Percentiles rank a stretch among this genome's conserved stretches.
Evolutionary conservation across 2,888 invertebrate species (phyloP).

Genomic region (Hemistola chrysoprasaria): DNA sequence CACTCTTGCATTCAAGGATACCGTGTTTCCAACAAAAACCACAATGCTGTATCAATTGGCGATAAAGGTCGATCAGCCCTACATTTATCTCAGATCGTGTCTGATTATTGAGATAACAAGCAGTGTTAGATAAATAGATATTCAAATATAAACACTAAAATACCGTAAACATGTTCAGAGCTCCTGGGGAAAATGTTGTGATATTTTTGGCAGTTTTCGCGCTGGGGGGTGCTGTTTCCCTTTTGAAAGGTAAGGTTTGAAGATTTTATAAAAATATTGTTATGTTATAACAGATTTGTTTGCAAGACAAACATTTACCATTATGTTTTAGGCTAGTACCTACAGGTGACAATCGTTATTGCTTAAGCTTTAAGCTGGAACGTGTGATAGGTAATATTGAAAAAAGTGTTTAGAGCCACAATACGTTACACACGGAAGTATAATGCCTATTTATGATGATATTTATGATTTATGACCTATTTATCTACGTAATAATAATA

Average conservation of each 20-base stretch:
- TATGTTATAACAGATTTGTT: too few relatives aligned
- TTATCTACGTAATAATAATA: too few relatives aligned
- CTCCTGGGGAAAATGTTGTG: constrained; percentile 34
- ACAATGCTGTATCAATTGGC: constrained; percentile 41
- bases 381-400: too few relatives aligned
- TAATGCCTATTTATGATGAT: too few relatives aligned
- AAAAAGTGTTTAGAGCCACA: too few relatives aligned
- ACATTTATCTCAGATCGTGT: constrained; percentile 28
- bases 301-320: too few relatives aligned
- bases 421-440: too few relatives aligned
- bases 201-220: constrained; percentile 40
- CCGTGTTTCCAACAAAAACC: constrained; percentile 48
- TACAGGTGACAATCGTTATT: too few relatives aligned
- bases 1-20: constrained; percentile 65
- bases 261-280: too few relatives aligned
- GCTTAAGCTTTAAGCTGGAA: too few relatives aligned
- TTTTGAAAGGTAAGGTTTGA: constrained; percentile 64
- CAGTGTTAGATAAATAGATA: constrained; percentile 25
- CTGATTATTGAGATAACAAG: constrained; percentile 26
- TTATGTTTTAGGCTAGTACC: too few relatives aligned
- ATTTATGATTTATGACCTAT: too few relatives aligned
- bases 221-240: constrained; percentile 45
- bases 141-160: constrained; percentile 4
- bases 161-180: constrained; percentile 27
- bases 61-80: constrained; percentile 47